Percentiles rank a stretch among this genome's conserved stretches.
Evolutionary conservation across 2,797 vertebrate species (phyloP).

Genomic region (Myripristis murdjan): DNA sequence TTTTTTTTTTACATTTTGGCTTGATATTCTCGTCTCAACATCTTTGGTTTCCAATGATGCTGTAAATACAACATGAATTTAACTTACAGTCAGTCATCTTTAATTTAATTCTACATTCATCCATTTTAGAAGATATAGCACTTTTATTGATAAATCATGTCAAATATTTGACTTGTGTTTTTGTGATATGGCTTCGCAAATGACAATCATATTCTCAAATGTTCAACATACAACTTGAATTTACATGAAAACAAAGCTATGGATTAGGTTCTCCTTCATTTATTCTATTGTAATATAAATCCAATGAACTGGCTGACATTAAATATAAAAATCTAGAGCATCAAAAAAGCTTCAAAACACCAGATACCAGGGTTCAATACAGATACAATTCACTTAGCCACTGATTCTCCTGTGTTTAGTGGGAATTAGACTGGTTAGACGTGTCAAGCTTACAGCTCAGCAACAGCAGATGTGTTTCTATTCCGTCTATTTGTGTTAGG

Average conservation of each 20-base stretch:
- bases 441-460: slow-evolving; percentile 45
- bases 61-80: slow-evolving; percentile 36
- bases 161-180: slow-evolving; percentile 49
- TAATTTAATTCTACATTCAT: slow-evolving; percentile 51
- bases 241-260: slow-evolving; percentile 33
- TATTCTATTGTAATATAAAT: slow-evolving; percentile 26
- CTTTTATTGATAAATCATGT: slow-evolving; percentile 44
- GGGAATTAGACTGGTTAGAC: slow-evolving; percentile 34
- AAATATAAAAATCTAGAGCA: slow-evolving; percentile 27
- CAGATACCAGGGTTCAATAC: slow-evolving; percentile 10
- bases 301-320: slow-evolving; percentile 20
- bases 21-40: slow-evolving; percentile 8
- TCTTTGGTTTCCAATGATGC: slow-evolving; percentile 36
- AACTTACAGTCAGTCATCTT: slow-evolving; percentile 35
- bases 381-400: slow-evolving; percentile 24
- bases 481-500: no score
- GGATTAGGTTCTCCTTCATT: slow-evolving; percentile 26
- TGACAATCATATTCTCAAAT: slow-evolving; percentile 56
- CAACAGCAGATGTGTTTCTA: no score
- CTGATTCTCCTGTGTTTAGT: slow-evolving; percentile 32
- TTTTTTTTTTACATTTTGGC: slow-evolving; percentile 27
- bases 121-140: slow-evolving; percentile 33
- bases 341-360: slow-evolving; percentile 21
- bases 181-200: slow-evolving; percentile 44
- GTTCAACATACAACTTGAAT: slow-evolving; percentile 25